Conservation (phyloP, 2,113 vertebrate species). For the Clarias gariepinus region DNA sequence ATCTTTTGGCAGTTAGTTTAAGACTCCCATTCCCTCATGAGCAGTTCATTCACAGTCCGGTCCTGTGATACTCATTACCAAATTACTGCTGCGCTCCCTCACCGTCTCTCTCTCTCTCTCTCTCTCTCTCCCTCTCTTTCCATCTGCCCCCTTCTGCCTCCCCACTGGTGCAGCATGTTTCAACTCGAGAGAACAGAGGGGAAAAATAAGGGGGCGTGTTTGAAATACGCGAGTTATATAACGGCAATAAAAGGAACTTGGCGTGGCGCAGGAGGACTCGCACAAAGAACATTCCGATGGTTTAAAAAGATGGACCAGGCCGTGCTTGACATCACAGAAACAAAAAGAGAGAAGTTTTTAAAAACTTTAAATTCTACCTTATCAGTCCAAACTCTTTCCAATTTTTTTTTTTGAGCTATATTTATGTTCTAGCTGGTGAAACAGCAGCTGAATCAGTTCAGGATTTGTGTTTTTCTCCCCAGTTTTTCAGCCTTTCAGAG, state of each 20-base stretch:
- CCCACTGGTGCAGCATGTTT: constrained; percentile 20
- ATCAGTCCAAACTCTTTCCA: neutral
- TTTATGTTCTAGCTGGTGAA: neutral
- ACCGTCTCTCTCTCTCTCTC: constrained; percentile 14
- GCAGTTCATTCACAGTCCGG: constrained; percentile 46
- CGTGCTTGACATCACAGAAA: neutral
- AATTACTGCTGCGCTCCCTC: constrained; percentile 44
- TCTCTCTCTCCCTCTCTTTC: constrained; percentile 17
- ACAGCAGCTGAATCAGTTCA: constrained; percentile 8
- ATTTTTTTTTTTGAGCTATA: neutral
- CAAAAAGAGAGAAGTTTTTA: too few species aligned
- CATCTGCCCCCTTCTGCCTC: constrained; percentile 18
- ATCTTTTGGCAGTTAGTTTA: constrained; percentile 45
- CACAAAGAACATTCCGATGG: constrained; percentile 19
- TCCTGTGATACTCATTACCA: constrained; percentile 49
- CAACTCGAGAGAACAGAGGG: neutral
- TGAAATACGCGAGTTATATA: constrained; percentile 41
- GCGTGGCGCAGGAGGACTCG: constrained; percentile 7
- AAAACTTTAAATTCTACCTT: neutral
- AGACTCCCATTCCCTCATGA: constrained; percentile 41
- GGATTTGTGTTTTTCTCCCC: neutral
- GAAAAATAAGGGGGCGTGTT: constrained; percentile 34
- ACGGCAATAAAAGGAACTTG: constrained; percentile 38
- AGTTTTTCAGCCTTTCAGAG: constrained; percentile 6
- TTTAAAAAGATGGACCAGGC: neutral